Evolutionary conservation across 1,140 invertebrate species (phyloP).

Genomic region (Semibalanus balanoides): DNA sequence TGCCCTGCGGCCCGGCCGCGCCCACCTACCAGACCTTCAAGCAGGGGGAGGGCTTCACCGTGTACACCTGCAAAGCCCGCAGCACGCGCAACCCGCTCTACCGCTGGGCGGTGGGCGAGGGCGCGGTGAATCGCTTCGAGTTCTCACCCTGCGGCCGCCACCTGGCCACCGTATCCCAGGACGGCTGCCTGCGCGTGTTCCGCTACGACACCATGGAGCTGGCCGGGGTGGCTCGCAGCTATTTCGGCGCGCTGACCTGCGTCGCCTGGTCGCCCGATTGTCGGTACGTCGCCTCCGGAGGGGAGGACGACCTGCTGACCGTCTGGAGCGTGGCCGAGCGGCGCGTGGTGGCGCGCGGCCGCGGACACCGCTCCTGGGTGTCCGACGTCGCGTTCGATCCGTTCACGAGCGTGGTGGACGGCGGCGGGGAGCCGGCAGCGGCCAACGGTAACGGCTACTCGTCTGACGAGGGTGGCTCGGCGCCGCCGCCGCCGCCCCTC

Average conservation of each 20-base stretch:
- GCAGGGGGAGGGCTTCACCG: conserved; percentile 81
- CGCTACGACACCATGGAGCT: conserved; percentile 95
- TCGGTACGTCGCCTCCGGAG: conserved; percentile 87
- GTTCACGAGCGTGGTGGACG: conserved; percentile 48
- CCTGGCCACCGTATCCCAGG: conserved; percentile 84
- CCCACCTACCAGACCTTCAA: conserved; percentile 92
- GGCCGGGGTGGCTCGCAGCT: conserved; percentile 74
- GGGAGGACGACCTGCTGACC: conserved; percentile 96
- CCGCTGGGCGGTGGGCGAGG: conserved; percentile 60
- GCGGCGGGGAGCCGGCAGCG: conserved; percentile 29
- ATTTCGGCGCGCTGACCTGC: conserved; percentile 88
- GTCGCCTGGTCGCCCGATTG: conserved; percentile 97
- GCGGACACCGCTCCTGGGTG: conserved; percentile 89
- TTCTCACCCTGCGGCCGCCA: conserved; percentile 90
- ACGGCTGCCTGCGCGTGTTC: conserved; percentile 92
- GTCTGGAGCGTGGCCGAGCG: conserved; percentile 91
- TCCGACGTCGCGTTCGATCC: conserved; percentile 94
- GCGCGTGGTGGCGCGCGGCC: conserved; percentile 84
- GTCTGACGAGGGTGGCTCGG: conserved; percentile 22
- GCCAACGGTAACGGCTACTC: conserved; percentile 15
- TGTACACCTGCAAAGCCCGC: conserved; percentile 93
- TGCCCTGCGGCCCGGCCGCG: conserved; percentile 64
- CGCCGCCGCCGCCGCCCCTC: conserved; percentile 27
- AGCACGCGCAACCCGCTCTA: conserved; percentile 85
- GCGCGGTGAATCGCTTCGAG: conserved; percentile 88